Evolutionary conservation across 1,140 invertebrate species (phyloP).

Genomic region (Drosophila rhopaloa): DNA sequence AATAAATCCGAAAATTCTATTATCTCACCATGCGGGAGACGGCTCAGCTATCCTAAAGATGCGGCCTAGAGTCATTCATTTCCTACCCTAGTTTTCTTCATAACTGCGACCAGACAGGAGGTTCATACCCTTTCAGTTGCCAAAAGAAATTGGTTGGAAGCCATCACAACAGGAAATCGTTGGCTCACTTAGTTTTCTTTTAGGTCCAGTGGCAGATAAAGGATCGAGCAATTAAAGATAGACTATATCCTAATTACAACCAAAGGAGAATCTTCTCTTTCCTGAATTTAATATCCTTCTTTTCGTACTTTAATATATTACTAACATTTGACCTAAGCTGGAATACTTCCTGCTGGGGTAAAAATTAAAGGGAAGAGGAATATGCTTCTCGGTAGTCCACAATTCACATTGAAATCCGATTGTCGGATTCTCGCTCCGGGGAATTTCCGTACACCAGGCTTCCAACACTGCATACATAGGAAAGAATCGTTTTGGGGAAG

Average conservation of each 20-base stretch:
- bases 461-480: constrained; percentile 45
- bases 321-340: background rate
- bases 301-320: too few species aligned
- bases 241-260: too few species aligned
- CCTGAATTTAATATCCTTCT: too few species aligned
- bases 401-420: constrained; percentile 34
- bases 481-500: background rate
- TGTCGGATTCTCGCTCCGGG: constrained; percentile 12
- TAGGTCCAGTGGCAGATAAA: too few species aligned
- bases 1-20: constrained; percentile 47
- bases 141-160: too few species aligned
- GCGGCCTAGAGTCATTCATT: constrained; percentile 9
- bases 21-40: constrained; percentile 10
- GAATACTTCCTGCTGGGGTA: background rate
- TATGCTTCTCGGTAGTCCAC: constrained; percentile 5
- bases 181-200: too few species aligned
- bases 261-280: too few species aligned
- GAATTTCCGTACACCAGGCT: background rate
- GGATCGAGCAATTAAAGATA: too few species aligned
- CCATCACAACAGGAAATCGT: background rate
- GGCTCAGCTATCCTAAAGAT: background rate
- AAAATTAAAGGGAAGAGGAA: background rate
- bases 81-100: background rate
- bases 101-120: background rate
- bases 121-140: too few species aligned